These are phyloP conservation scores for Bibio marci DNA, from an alignment of 2,888 invertebrate species.

Conservation along the genomic window DNA sequence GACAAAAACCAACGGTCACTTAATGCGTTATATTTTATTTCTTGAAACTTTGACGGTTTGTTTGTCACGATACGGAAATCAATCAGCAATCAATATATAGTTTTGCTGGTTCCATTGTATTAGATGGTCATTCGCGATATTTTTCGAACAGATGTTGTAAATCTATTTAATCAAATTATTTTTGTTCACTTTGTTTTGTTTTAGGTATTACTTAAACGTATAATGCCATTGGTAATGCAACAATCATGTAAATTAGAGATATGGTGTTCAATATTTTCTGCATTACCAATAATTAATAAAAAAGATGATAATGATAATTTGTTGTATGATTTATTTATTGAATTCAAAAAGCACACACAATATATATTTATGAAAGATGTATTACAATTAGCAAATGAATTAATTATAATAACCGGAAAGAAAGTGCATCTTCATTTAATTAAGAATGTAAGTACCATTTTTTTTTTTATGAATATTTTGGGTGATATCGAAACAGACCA, in stretches of 20 bases:
- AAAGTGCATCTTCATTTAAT: constrained; percentile 24
- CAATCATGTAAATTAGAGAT: constrained; percentile 24
- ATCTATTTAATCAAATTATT: constrained; percentile 1
- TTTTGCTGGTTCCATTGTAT: too few relatives aligned
- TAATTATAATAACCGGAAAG: constrained; percentile 21
- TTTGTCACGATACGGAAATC: too few relatives aligned
- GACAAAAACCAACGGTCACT: too few relatives aligned
- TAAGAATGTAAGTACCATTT: constrained; percentile 22
- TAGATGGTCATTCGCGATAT: neutral
- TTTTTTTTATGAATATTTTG: neutral
- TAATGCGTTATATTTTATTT: too few relatives aligned
- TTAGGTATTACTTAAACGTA: constrained; percentile 48
- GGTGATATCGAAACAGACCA: neutral
- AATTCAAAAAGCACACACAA: constrained; percentile 24
- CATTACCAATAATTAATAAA: constrained; percentile 24
- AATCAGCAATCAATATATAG: too few relatives aligned
- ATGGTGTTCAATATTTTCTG: constrained; percentile 25
- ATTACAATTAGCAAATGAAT: constrained; percentile 20
- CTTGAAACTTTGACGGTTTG: too few relatives aligned
- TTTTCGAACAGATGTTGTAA: neutral
- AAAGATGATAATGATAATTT: constrained; percentile 26
- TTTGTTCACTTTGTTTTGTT: too few relatives aligned
- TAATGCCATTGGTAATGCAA: constrained; percentile 35
- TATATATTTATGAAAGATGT: constrained; percentile 23
- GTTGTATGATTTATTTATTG: constrained; percentile 24